Evolutionary conservation across 2,113 vertebrate species (phyloP).

Genomic region (Leuciscus idus): DNA sequence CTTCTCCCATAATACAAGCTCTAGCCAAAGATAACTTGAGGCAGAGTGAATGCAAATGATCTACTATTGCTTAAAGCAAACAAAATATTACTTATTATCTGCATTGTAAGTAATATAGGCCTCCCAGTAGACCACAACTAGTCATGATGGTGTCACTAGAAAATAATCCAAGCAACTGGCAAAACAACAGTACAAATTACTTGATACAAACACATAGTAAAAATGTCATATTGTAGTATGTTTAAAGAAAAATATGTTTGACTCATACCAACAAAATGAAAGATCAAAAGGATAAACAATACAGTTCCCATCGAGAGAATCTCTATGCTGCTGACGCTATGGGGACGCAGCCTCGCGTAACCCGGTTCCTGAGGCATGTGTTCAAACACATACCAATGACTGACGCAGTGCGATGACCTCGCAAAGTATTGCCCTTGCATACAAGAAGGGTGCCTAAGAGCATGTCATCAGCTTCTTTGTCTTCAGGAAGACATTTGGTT

Average conservation of each 20-base stretch:
- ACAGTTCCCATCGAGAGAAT: no score
- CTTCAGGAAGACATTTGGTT: no score
- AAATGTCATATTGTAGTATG: not conserved
- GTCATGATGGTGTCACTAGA: not conserved
- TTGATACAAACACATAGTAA: not conserved
- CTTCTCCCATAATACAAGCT: not conserved
- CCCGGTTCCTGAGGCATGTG: no score
- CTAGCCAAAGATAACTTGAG: not conserved
- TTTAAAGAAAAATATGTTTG: not conserved
- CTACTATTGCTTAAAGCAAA: not conserved
- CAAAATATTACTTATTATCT: not conserved
- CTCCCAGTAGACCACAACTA: not conserved
- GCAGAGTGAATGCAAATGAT: not conserved
- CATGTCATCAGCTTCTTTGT: no score
- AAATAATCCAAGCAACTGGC: not conserved
- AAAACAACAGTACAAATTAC: not conserved
- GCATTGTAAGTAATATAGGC: constrained; percentile 1
- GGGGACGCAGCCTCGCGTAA: no score
- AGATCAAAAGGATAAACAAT: no score
- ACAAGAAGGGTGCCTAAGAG: no score
- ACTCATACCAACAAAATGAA: no score
- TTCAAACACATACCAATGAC: no score
- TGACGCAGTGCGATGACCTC: no score
- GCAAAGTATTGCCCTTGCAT: no score
- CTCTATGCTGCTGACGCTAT: no score